A percentile compares a stretch with the other conserved stretches of the same genome.
Conservation (phyloP, 53 echinoderm and acorn worm species). For the Arbacia lixula region DNA sequence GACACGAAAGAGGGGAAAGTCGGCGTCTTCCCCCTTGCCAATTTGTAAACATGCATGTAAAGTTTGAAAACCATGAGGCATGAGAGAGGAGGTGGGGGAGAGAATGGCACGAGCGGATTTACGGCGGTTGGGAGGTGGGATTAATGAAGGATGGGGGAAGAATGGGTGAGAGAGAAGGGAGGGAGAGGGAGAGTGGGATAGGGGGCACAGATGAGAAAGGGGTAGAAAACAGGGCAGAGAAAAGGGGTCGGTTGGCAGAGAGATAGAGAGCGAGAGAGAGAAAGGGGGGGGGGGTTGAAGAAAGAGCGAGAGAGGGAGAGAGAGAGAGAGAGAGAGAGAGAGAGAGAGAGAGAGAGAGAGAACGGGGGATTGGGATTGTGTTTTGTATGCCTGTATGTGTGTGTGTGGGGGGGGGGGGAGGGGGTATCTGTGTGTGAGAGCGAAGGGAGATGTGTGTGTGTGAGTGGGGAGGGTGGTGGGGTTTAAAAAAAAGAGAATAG, state of each 20-base stretch:
- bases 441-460: no score
- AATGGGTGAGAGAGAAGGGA: background rate
- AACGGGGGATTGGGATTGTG: background rate
- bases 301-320: background rate
- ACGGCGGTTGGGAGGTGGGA: no score
- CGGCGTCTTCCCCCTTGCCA: no score
- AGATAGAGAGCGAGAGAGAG: background rate
- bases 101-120: no score
- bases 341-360: background rate
- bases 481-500: no score
- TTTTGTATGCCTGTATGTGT: no score
- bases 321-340: background rate
- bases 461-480: no score
- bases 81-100: no score
- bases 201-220: background rate
- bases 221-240: background rate
- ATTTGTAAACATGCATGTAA: no score
- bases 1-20: no score
- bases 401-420: background rate
- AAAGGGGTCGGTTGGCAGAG: background rate
- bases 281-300: background rate
- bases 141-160: background rate
- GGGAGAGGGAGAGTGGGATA: background rate
- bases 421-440: no score
- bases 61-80: no score